phyloP scores from a whole-genome alignment of 2,113 vertebrate genomes.

The Neomonachus schauinslandi region DNA sequence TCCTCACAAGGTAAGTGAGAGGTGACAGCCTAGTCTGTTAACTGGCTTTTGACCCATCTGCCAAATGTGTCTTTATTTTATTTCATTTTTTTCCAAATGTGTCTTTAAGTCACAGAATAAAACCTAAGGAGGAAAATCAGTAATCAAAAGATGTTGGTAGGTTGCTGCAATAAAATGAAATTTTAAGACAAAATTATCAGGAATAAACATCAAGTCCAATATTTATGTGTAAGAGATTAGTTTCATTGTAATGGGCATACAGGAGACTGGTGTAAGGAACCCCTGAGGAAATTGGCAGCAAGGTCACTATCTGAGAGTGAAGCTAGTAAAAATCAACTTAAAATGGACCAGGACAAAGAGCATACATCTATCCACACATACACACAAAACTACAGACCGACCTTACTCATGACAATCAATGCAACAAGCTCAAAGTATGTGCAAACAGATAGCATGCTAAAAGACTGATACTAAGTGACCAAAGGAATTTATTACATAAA shows the following conservation, averaged over 20 bases:
- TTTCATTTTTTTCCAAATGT: background rate
- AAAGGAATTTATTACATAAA: slow-evolving; percentile 42
- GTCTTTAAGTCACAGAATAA: background rate
- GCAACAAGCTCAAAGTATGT: slow-evolving; percentile 38
- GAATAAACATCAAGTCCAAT: background rate
- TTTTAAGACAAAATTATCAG: background rate
- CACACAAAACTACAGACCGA: background rate
- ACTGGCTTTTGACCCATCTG: background rate
- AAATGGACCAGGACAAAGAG: background rate
- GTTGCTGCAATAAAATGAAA: slow-evolving; percentile 37
- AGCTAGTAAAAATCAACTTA: background rate
- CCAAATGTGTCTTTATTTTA: background rate
- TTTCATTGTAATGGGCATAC: background rate
- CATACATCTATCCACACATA: background rate
- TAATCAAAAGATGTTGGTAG: slow-evolving; percentile 29
- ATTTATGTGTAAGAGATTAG: slow-evolving; percentile 30
- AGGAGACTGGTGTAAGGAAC: background rate
- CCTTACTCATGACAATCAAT: background rate
- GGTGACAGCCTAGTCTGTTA: background rate
- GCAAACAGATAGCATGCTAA: slow-evolving; percentile 58
- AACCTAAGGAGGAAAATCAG: background rate
- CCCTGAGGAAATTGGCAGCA: background rate
- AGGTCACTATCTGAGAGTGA: background rate
- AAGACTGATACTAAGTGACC: slow-evolving; percentile 67
- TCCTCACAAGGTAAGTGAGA: background rate